Conservation (phyloP, 35 echinoderm and acorn worm species). For the Eucidaris tribuloides region DNA sequence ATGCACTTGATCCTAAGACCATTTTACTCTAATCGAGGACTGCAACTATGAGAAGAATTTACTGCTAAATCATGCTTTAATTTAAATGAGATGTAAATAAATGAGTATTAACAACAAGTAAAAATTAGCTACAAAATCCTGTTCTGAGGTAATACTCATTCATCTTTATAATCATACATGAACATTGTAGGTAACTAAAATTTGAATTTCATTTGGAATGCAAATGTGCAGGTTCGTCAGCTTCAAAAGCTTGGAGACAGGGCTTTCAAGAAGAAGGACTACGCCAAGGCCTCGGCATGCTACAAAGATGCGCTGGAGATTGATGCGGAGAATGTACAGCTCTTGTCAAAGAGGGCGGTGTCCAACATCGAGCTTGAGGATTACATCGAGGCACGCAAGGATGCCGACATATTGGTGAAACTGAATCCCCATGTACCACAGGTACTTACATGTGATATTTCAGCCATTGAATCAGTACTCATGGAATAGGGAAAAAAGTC, state of each 20-base stretch:
- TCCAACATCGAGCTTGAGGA: constrained; percentile 68
- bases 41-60: too few relatives aligned
- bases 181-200: too few relatives aligned
- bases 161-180: too few relatives aligned
- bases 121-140: neutral
- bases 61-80: too few relatives aligned
- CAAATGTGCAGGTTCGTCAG: constrained; percentile 59
- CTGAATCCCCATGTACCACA: constrained; percentile 86
- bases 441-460: too few relatives aligned
- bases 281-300: constrained; percentile 47
- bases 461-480: too few relatives aligned
- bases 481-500: too few relatives aligned
- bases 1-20: too few relatives aligned
- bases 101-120: neutral
- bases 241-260: constrained; percentile 73
- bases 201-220: too few relatives aligned
- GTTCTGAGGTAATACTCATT: neutral
- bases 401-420: constrained; percentile 87
- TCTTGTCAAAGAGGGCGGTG: constrained; percentile 62
- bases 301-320: constrained; percentile 92
- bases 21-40: too few relatives aligned
- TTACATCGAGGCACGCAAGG: constrained; percentile 61
- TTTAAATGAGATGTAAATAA: too few relatives aligned
- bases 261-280: constrained; percentile 73
- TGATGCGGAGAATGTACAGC: constrained; percentile 75